A percentile compares a stretch with the other conserved stretches of the same genome.
phyloP scores from a whole-genome alignment of 1,140 invertebrate genomes.

The Tetragonula clypearis region DNA sequence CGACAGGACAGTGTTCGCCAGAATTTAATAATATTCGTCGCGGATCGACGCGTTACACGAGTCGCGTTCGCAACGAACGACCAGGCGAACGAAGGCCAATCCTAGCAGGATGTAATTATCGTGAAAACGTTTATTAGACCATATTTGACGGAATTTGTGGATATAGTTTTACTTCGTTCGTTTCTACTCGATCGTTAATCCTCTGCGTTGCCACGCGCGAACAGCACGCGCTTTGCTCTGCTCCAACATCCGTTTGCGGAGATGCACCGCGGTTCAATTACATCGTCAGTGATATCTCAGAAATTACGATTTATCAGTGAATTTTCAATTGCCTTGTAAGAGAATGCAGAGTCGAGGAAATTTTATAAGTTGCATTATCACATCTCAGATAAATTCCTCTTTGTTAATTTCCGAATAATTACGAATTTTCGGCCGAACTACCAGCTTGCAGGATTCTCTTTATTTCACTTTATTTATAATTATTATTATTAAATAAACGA shows the following conservation, averaged over 20 bases:
- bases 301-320: neutral
- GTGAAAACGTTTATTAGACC: neutral
- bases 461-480: too few relatives aligned
- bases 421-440: too few relatives aligned
- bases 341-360: too few relatives aligned
- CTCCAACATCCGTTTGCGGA: neutral
- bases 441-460: too few relatives aligned
- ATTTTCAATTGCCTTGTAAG: too few relatives aligned
- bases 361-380: too few relatives aligned
- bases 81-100: neutral
- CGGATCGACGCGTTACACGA: neutral
- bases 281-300: neutral
- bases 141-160: neutral
- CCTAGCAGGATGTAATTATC: conserved; percentile 15
- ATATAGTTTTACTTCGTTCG: too few relatives aligned
- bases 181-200: neutral
- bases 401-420: too few relatives aligned
- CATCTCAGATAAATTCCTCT: too few relatives aligned
- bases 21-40: conserved; percentile 50
- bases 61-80: neutral
- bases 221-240: neutral
- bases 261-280: neutral
- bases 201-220: neutral
- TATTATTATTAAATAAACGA: too few relatives aligned
- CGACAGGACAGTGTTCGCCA: neutral